Base-by-base conservation (phyloP, 2,797 vertebrate genomes). In the Chiloscyllium punctatum region DNA sequence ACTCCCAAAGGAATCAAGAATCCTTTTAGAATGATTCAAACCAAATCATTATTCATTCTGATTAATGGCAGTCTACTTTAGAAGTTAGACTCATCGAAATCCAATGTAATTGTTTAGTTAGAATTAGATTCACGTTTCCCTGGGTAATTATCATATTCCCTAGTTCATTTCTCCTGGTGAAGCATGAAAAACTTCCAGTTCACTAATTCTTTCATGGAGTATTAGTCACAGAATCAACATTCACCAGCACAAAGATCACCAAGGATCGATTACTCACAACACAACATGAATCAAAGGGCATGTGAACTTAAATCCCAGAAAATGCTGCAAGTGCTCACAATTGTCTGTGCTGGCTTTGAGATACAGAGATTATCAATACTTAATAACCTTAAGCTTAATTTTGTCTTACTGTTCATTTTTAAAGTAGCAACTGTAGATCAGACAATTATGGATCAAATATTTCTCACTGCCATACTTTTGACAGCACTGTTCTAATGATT, bases 141-240 rank as follows among this genome's bases (percentile, higher is more conserved):
- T 4, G 5, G 86, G 27, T 30, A 84, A 48, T 84, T 62, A 66
- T n/a, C 57, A 57, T n/a, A 33, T 66, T 30, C 87, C 51, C 27
- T 62, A 21, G 57, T n/a, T 62, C 53, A 7, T 62, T 21, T n/a
- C 57, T 30, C 51, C 25, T 88, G 53, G 87, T 66, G 87, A 90
- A 66, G 30, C 13, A n/a, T 62, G 53, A 62, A 57, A 53, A 90
- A 66, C 27, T 84, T 84, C 21, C 37, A 84, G 18, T 84, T 48
- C 82, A 84, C 82, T 66, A 62, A 18, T 18, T 90, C 15, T 57
- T 90, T 90, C 87, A 62, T 30, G 3, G 86, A 62, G 53, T 7
- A 62, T 62, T 66, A 62, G 57, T 90, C 87, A 90, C 53, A n/a
- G 87, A 90, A 62, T 90, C 57, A 90, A n/a, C 87, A 90, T n/a